Percentiles rank a stretch among this genome's conserved stretches.
phyloP scores from a whole-genome alignment of 2,888 invertebrate genomes.

The Stegana nigrithorax region DNA sequence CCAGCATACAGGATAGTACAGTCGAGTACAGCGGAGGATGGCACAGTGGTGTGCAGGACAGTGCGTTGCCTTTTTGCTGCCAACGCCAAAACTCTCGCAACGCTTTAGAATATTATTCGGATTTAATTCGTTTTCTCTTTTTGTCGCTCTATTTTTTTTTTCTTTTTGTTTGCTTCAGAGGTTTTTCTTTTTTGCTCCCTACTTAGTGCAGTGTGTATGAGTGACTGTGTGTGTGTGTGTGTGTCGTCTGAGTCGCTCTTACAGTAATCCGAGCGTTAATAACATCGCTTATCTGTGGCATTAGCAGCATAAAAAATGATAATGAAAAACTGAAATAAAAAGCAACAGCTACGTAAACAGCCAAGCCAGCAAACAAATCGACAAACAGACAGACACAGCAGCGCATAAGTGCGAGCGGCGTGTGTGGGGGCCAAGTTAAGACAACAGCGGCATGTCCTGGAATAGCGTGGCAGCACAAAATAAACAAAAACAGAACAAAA shows the following conservation, averaged over 20 bases:
- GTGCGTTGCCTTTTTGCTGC: background rate
- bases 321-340: constrained; percentile 60
- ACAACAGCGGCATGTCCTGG: too few species aligned
- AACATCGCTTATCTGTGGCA: constrained; percentile 62
- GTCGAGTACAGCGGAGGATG: too few species aligned
- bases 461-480: background rate
- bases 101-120: constrained; percentile 16
- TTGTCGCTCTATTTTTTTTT: too few species aligned
- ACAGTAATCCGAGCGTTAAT: constrained; percentile 58
- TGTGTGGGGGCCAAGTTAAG: too few species aligned
- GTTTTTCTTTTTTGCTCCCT: background rate
- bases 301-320: constrained; percentile 53
- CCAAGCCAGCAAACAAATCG: constrained; percentile 37
- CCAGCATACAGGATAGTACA: too few species aligned
- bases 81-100: background rate
- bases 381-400: constrained; percentile 41
- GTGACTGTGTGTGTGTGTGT: constrained; percentile 37
- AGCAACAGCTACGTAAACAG: constrained; percentile 42
- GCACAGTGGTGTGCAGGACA: too few species aligned
- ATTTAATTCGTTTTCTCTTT: too few species aligned
- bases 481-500: constrained; percentile 4
- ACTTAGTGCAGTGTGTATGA: constrained; percentile 1
- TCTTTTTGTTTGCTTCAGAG: background rate
- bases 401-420: constrained; percentile 30
- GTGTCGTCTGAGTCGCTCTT: constrained; percentile 25